phyloP scores from a whole-genome alignment of 2,888 invertebrate species.

The Eupithecia inturbata region DNA sequence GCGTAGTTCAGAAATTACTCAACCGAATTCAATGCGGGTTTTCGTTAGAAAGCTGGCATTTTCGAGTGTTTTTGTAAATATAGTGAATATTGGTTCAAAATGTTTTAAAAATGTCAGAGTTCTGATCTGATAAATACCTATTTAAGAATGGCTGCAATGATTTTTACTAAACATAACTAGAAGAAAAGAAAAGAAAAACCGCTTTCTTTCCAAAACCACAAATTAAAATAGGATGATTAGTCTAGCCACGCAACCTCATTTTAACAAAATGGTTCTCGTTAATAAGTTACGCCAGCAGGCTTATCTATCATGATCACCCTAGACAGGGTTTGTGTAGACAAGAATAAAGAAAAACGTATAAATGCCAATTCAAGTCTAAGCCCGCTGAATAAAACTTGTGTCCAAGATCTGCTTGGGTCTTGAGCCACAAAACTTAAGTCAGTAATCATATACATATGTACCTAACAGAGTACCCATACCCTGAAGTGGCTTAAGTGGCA shows the following conservation, averaged over 20 bases:
- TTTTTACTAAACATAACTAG: neutral
- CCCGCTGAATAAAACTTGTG: neutral
- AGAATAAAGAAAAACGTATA: neutral
- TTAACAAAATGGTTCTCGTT: neutral
- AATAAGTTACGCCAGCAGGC: neutral
- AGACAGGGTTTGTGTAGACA: neutral
- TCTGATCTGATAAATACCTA: neutral
- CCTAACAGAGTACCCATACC: neutral
- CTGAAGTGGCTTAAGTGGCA: too few species aligned
- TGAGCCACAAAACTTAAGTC: neutral
- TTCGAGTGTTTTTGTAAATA: neutral
- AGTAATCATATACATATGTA: neutral
- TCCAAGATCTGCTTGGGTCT: neutral
- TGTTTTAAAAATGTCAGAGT: too few species aligned
- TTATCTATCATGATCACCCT: neutral
- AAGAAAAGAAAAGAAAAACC: too few species aligned
- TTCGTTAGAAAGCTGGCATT: neutral
- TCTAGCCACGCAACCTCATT: neutral
- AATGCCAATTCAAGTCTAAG: neutral
- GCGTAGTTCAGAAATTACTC: neutral
- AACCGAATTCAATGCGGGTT: neutral
- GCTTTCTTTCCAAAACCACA: too few species aligned
- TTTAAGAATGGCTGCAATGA: neutral
- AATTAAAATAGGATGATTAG: neutral
- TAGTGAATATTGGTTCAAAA: neutral